phyloP scores from a whole-genome alignment of 2,113 vertebrate genomes.

The Daboia siamensis region DNA sequence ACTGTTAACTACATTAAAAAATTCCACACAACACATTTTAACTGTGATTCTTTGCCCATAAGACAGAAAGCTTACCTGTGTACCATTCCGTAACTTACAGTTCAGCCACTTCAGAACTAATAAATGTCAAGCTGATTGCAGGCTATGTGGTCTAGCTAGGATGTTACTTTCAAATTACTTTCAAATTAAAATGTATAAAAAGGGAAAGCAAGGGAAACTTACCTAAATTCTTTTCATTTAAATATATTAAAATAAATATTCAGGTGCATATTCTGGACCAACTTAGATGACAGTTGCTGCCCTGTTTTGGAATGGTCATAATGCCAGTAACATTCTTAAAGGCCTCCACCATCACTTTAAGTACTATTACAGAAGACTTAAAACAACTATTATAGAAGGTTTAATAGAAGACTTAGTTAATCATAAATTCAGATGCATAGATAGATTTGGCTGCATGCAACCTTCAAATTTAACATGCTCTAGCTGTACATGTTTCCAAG shows the following conservation, averaged over 20 bases:
- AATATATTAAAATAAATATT: slow-evolving; percentile 78
- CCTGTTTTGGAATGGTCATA: slow-evolving; percentile 87
- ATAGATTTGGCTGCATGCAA: neutral
- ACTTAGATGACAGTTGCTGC: slow-evolving; percentile 99
- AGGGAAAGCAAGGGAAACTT: slow-evolving; percentile 82
- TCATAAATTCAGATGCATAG: neutral
- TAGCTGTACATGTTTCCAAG: neutral
- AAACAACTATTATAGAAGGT: slow-evolving; percentile 43
- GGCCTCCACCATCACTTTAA: slow-evolving; percentile 83
- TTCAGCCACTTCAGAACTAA: slow-evolving; percentile 43
- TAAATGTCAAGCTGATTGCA: slow-evolving; percentile 57
- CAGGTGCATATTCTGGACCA: slow-evolving; percentile 99
- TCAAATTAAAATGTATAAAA: slow-evolving; percentile 55
- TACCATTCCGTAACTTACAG: slow-evolving; percentile 49
- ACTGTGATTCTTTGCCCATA: neutral
- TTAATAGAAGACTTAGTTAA: slow-evolving; percentile 24
- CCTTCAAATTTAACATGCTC: neutral
- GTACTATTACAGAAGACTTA: slow-evolving; percentile 58
- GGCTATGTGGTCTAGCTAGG: slow-evolving; percentile 55
- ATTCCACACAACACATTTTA: slow-evolving; percentile 18
- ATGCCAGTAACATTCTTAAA: slow-evolving; percentile 92
- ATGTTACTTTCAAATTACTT: slow-evolving; percentile 37
- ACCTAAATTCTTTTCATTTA: slow-evolving; percentile 82
- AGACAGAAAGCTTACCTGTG: slow-evolving; percentile 53
- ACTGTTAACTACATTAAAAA: neutral